Evolutionary conservation across 2,113 vertebrate species (phyloP).

Genomic region (Entomyzon cyanotis): DNA sequence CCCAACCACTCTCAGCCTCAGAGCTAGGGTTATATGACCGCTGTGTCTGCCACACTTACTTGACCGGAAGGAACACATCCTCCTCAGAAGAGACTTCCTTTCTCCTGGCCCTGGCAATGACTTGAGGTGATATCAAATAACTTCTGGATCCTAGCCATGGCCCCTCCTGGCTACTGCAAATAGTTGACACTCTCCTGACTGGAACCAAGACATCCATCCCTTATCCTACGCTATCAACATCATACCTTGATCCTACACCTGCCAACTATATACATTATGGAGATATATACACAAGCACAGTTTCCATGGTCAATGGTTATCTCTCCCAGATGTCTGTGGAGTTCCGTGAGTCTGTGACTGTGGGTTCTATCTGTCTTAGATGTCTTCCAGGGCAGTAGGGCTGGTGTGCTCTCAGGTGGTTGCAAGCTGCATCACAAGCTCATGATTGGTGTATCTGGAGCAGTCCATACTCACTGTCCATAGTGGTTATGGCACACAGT

Average conservation of each 20-base stretch:
- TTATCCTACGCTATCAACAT: background rate
- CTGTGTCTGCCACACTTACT: background rate
- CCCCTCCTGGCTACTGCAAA: background rate
- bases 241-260: background rate
- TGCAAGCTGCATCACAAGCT: accelerated
- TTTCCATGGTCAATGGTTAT: background rate
- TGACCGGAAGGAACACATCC: background rate
- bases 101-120: background rate
- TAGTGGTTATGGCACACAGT: background rate
- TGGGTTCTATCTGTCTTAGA: background rate
- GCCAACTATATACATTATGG: background rate
- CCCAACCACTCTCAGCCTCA: background rate
- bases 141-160: background rate
- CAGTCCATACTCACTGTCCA: background rate
- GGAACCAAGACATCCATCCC: background rate
- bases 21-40: background rate
- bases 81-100: background rate
- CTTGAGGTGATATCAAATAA: background rate
- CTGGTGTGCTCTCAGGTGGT: background rate
- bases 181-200: background rate
- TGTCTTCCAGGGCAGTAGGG: background rate
- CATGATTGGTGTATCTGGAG: background rate
- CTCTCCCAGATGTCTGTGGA: background rate
- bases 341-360: background rate
- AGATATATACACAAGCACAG: background rate